Evolutionary conservation across 2,888 invertebrate species (phyloP).

Genomic region (Abscondita cerata): DNA sequence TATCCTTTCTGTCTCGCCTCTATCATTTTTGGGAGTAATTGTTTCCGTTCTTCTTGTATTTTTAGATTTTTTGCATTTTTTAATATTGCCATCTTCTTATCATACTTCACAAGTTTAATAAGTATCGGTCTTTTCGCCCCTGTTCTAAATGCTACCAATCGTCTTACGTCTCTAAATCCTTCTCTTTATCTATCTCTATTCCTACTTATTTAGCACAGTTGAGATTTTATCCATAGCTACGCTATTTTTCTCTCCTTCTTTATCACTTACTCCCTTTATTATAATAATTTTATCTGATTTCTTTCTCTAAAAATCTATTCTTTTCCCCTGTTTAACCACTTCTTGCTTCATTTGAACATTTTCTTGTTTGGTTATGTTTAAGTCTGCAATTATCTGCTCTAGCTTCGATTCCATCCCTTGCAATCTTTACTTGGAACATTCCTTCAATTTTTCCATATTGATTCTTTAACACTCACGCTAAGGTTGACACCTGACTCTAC

Average conservation of each 20-base stretch:
- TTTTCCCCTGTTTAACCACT: conserved; percentile 10
- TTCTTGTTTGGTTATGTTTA: too few relatives aligned
- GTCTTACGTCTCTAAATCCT: too few relatives aligned
- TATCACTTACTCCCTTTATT: conserved; percentile 6
- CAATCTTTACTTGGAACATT: too few relatives aligned
- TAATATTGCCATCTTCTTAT: conserved; percentile 10
- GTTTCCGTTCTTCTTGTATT: conserved; percentile 16
- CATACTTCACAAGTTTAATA: conserved; percentile 13
- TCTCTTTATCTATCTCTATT: too few relatives aligned
- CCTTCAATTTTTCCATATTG: too few relatives aligned
- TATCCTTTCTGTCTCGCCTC: conserved; percentile 18
- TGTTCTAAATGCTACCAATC: not conserved
- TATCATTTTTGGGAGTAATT: conserved; percentile 16
- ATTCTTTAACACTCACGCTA: too few relatives aligned
- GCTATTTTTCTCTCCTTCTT: not conserved
- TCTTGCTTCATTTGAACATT: too few relatives aligned
- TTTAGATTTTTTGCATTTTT: conserved; percentile 8
- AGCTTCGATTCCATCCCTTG: too few relatives aligned
- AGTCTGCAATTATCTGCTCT: too few relatives aligned
- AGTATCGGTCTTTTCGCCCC: conserved; percentile 4
- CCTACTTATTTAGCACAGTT: conserved; percentile 2
- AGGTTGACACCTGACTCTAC: too few relatives aligned
- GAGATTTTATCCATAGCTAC: conserved; percentile 10
- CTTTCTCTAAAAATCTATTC: conserved; percentile 11
- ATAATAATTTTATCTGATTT: conserved; percentile 12